phyloP scores from a whole-genome alignment of 2,888 invertebrate genomes.

The Drosophila differens region DNA sequence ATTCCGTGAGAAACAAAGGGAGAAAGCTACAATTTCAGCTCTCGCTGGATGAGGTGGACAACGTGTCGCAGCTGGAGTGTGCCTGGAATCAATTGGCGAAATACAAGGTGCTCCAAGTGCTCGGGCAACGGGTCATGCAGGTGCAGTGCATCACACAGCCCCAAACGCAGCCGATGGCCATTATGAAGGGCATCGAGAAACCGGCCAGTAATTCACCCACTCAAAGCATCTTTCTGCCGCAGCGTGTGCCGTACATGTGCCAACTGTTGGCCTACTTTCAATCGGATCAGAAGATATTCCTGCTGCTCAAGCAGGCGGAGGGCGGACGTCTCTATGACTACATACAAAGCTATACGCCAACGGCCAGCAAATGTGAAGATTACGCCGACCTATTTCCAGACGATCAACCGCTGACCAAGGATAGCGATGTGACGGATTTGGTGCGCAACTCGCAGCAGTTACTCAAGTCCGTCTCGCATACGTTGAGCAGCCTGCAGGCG shows the following conservation, averaged over 20 bases:
- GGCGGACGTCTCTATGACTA: conserved; percentile 84
- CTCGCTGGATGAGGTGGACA: conserved; percentile 80
- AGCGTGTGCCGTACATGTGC: conserved; percentile 84
- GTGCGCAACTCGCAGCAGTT: conserved; percentile 83
- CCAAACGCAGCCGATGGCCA: conserved; percentile 73
- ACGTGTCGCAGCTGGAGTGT: conserved; percentile 77
- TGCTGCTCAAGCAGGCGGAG: conserved; percentile 83
- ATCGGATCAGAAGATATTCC: conserved; percentile 84
- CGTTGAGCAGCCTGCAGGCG: conserved; percentile 71
- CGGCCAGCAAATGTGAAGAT: conserved; percentile 48
- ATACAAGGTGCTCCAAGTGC: conserved; percentile 83
- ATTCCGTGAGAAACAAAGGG: neutral
- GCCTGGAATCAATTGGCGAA: conserved; percentile 85
- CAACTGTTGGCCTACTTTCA: conserved; percentile 83
- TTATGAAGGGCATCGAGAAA: conserved; percentile 85
- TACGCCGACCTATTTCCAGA: conserved; percentile 74
- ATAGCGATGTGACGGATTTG: conserved; percentile 80
- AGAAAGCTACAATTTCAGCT: conserved; percentile 79
- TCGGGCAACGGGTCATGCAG: conserved; percentile 83
- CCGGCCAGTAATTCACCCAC: conserved; percentile 83
- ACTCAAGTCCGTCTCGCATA: conserved; percentile 83
- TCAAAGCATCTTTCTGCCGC: conserved; percentile 84
- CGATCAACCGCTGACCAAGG: conserved; percentile 58
- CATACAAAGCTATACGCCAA: conserved; percentile 77
- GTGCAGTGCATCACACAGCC: conserved; percentile 84